Evolutionary conservation across 1,140 invertebrate genomes (phyloP), one percentile per base, ranked within the genome.

Genomic region (Zaprionus davidi): DNA sequence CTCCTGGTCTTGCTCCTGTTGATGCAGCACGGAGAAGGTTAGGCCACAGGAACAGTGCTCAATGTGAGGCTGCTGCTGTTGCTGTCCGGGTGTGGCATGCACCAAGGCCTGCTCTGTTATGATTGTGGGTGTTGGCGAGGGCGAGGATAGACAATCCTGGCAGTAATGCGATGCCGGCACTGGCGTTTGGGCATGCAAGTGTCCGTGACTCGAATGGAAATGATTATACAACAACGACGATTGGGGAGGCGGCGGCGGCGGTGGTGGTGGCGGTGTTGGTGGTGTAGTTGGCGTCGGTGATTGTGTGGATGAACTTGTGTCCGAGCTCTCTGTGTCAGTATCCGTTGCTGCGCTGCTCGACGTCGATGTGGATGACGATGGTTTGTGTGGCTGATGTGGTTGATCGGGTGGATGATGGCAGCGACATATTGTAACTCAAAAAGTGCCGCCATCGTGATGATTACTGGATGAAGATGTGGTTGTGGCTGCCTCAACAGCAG

Each of bases 351-450:
- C 80, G 71, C 75, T 86, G 46, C 63, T 75, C 59, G 84, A 76
- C 3, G 90, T 87, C 22, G 81, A 82, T 62, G 83, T 91, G 24
- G 90, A 91, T 70, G 90, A 87, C 41, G 83, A 90, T 80, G 90
- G 86, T 68, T 91, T 92, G 71, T 92, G 90, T 81, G 90, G 90
- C 79, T 81, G 90, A 73, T 87, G 81, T 13, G 86, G 85, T 64
- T 90, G 85, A 85, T 90, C 82, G 73, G 86, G 81, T 80, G 83
- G 87, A 75, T 92, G 90, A 85, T 92, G 91, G 86, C 91, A 92
- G 91, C 91, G 91, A 92, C 91, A 92, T 92, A 92, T 92, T 92
- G 91, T 91, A 92, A 88, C 91, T 92, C 91, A 92, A 92, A 92
- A 92, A 92, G 91, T 92, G 91, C 87, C 72, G 82, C 90, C 88